These are phyloP conservation scores for Chionomys nivalis DNA, from an alignment of 2,113 vertebrate genomes.

Conservation along the genomic window DNA sequence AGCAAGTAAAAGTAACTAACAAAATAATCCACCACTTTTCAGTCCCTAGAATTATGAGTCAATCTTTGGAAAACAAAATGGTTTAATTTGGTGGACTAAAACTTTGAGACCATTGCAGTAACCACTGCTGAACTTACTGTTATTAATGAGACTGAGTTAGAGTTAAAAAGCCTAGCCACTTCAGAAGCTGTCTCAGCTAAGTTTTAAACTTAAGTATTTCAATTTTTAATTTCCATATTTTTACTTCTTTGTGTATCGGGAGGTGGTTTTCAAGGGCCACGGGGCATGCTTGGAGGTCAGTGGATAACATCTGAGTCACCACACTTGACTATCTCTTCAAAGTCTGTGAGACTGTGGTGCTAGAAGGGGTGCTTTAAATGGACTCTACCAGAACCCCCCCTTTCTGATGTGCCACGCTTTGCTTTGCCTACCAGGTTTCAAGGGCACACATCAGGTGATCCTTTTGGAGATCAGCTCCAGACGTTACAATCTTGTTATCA, in stretches of 20 bases:
- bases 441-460: neutral
- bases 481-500: neutral
- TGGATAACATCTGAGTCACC: neutral
- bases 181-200: neutral
- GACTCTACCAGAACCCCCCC: neutral
- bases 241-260: neutral
- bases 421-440: neutral
- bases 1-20: neutral
- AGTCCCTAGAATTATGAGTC: neutral
- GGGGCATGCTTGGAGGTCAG: neutral
- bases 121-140: neutral
- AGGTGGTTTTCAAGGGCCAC: neutral
- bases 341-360: neutral
- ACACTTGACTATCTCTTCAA: neutral
- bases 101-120: neutral
- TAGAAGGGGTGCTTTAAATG: neutral
- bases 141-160: neutral
- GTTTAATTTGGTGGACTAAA: neutral
- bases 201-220: neutral
- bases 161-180: neutral
- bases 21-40: neutral
- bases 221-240: neutral
- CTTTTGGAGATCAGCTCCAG: neutral
- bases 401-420: neutral
- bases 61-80: neutral